Evolutionary conservation across 2,888 invertebrate genomes (phyloP).

Genomic region (Lampropteryx suffumata): DNA sequence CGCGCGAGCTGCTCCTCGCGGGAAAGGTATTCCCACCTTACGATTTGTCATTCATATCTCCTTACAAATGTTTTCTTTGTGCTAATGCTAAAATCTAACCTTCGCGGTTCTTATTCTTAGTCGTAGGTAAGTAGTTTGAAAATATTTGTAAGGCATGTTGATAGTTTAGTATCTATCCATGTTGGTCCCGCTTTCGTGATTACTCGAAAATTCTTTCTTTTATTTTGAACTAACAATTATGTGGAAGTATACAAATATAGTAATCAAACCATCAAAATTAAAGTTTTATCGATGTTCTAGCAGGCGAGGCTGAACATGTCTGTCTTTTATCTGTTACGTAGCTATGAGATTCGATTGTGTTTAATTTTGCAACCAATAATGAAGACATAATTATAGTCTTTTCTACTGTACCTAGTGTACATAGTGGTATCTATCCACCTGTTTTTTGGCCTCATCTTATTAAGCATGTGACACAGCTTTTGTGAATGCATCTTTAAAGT

Average conservation of each 20-base stretch:
- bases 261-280: background rate
- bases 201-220: constrained; percentile 28
- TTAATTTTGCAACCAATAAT: constrained; percentile 3
- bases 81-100: constrained; percentile 17
- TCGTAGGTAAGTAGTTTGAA: constrained; percentile 22
- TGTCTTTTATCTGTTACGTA: constrained; percentile 14
- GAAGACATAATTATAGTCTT: background rate
- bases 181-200: constrained; percentile 46
- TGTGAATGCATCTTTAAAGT: constrained; percentile 17
- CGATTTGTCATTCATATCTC: constrained; percentile 28
- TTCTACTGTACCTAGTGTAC: constrained; percentile 7
- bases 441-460: constrained; percentile 9
- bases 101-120: constrained; percentile 8
- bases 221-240: constrained; percentile 4
- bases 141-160: constrained; percentile 39
- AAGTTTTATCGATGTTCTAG: constrained; percentile 12
- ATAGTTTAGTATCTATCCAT: constrained; percentile 34
- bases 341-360: constrained; percentile 5
- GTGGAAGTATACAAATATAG: background rate
- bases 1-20: constrained; percentile 93
- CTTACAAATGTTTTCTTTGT: constrained; percentile 30
- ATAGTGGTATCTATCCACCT: constrained; percentile 3
- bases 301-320: constrained; percentile 35
- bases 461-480: constrained; percentile 26
- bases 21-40: constrained; percentile 88